Percentiles rank a stretch among this genome's conserved stretches.
phyloP scores from a whole-genome alignment of 2,888 invertebrate species.

The Atherix ibis region DNA sequence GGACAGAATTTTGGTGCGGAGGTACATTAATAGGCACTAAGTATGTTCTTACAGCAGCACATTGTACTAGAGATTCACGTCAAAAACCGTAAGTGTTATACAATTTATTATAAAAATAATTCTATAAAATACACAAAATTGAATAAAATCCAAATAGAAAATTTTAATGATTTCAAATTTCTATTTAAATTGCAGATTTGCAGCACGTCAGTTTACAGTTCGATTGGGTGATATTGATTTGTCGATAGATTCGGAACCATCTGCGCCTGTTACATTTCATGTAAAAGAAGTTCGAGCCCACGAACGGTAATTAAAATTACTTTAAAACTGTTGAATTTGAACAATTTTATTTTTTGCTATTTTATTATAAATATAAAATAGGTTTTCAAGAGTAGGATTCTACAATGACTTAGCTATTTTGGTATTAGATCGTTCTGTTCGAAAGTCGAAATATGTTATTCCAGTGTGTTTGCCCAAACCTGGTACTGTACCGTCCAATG shows the following conservation, averaged over 20 bases:
- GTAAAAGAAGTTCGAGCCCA: slow-evolving; percentile 69
- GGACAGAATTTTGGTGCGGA: slow-evolving; percentile 88
- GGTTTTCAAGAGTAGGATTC: slow-evolving; percentile 80
- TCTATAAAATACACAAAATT: neutral
- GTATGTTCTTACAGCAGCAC: slow-evolving; percentile 75
- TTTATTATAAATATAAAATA: slow-evolving; percentile 11
- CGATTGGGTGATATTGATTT: slow-evolving; percentile 79
- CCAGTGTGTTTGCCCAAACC: slow-evolving; percentile 69
- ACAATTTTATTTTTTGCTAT: neutral
- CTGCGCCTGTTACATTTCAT: slow-evolving; percentile 61
- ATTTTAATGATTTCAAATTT: no score
- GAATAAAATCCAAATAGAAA: no score
- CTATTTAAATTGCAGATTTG: slow-evolving; percentile 47
- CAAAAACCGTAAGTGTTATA: slow-evolving; percentile 66
- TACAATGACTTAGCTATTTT: slow-evolving; percentile 77
- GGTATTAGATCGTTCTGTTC: slow-evolving; percentile 44
- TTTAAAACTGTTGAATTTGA: neutral
- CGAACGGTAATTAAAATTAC: slow-evolving; percentile 32
- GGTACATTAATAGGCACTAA: slow-evolving; percentile 69
- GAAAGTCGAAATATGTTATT: slow-evolving; percentile 69
- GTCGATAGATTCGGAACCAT: slow-evolving; percentile 68
- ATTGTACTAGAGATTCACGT: slow-evolving; percentile 79
- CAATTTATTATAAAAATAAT: slow-evolving; percentile 2
- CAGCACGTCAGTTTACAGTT: slow-evolving; percentile 76
- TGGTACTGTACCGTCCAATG: slow-evolving; percentile 32